Base-by-base conservation (phyloP, 2,113 vertebrate species). In the Psophia crepitans region DNA sequence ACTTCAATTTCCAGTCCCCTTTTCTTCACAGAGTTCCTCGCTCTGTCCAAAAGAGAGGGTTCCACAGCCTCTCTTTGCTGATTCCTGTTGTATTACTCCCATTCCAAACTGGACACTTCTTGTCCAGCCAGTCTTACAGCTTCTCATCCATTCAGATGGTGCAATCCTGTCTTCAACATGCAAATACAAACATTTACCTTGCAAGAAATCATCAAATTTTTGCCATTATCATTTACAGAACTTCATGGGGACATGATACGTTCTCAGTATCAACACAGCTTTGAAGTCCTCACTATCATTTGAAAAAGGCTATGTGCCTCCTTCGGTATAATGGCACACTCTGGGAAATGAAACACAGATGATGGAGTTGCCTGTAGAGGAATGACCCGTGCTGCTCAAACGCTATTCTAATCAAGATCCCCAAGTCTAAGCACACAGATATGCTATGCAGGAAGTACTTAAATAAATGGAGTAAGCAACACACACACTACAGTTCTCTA, bases 51-150 rank as follows among this genome's bases (percentile, higher is more conserved):
- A 65, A 70, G 8, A 41, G 3, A 26, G 15, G 8, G 39, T 54
- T 70, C 10, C 68, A 69, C 24, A 80, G n/a, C 7, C 33, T 58
- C 58, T 28, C 14, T 27, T 35, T 60, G 14, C 26, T 54, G 6
- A 33, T n/a, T 64, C 12, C 6, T 5, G 24, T 23, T 69, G 63
- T 14, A 23, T 19, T 20, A 39, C 18, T 75, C 22, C 39, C 14
- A 19, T 33, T 54, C 5, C 35, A 54, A 30, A 27, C 27, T 17
- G 30, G 17, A 37, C 23, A 54, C 17, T 56, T 75, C 21, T 56
- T 65, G 24, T 70, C 56, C 65, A 43, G 28, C 1, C 32, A 37
- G 15, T 33, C 9, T 39, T 32, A 43, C 0, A 2, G 15, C 14
- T 26, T 41, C 20, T 80, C 30, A n/a, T 8, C 18, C 6, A 1